Conservation (phyloP, 1,140 invertebrate genomes). For the Glossosoma conforme region DNA sequence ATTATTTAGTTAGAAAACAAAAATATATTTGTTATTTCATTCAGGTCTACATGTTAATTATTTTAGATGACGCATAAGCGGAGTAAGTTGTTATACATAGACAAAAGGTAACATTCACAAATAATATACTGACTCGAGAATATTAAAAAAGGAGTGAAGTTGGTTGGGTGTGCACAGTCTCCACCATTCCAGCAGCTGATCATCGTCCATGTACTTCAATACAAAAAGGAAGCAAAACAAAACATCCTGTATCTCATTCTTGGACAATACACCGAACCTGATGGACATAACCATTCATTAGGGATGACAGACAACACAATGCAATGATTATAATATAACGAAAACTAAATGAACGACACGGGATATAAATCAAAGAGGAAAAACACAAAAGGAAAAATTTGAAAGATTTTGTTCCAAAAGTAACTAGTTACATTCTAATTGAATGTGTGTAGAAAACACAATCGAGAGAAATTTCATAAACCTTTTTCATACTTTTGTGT, state of each 20-base stretch:
- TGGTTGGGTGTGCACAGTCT: constrained; percentile 72
- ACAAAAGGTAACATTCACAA: too few species aligned
- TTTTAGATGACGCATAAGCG: too few species aligned
- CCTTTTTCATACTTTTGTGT: too few species aligned
- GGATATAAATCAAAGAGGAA: too few species aligned
- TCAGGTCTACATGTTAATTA: too few species aligned
- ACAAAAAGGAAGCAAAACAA: constrained; percentile 88
- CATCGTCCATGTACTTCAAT: constrained; percentile 83
- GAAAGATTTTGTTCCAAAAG: too few species aligned
- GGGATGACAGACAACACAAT: neutral
- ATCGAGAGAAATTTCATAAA: too few species aligned
- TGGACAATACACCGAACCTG: constrained; percentile 50
- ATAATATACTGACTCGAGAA: constrained; percentile 68
- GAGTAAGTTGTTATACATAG: too few species aligned
- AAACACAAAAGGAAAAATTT: neutral
- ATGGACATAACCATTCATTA: constrained; percentile 13
- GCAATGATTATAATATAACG: neutral
- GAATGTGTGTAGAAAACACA: neutral
- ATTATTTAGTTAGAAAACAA: too few species aligned
- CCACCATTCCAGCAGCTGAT: constrained; percentile 88
- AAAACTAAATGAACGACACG: too few species aligned
- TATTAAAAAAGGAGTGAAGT: constrained; percentile 72
- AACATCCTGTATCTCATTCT: constrained; percentile 79
- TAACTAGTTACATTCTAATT: too few species aligned
- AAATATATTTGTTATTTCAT: too few species aligned